phyloP scores from a whole-genome alignment of 2,113 vertebrate genomes.

The Mola mola region DNA sequence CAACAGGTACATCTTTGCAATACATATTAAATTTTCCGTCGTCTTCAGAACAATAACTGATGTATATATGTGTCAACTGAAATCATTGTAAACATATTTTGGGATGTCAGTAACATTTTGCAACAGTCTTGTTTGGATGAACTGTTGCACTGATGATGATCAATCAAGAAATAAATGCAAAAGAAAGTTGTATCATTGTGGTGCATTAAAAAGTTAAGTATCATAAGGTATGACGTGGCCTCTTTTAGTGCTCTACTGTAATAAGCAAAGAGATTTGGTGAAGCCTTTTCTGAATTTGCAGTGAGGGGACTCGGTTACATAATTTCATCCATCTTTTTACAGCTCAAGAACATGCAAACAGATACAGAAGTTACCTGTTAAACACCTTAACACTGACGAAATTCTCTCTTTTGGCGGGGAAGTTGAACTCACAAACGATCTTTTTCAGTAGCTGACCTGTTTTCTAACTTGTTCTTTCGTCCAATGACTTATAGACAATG shows the following conservation, averaged over 20 bases:
- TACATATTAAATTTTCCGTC: slow-evolving; percentile 29
- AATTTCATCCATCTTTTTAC: slow-evolving; percentile 21
- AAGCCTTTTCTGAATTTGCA: slow-evolving; percentile 24
- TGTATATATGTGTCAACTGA: slow-evolving; percentile 9
- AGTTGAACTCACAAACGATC: neutral
- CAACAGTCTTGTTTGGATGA: slow-evolving; percentile 14
- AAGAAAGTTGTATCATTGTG: slow-evolving; percentile 10
- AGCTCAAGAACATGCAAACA: slow-evolving; percentile 36
- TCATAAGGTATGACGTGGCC: slow-evolving; percentile 19
- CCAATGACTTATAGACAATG: neutral
- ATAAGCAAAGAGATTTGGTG: slow-evolving; percentile 38
- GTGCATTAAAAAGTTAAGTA: slow-evolving; percentile 35
- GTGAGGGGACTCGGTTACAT: slow-evolving; percentile 28
- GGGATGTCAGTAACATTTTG: slow-evolving; percentile 55
- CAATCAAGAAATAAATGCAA: slow-evolving; percentile 14
- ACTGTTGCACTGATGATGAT: slow-evolving; percentile 13
- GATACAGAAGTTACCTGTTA: slow-evolving; percentile 4
- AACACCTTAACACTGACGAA: too few species aligned
- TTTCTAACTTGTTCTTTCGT: neutral
- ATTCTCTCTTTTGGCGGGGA: too few species aligned
- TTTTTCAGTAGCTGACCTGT: neutral
- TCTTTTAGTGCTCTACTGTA: slow-evolving; percentile 26
- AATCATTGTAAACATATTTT: slow-evolving; percentile 56
- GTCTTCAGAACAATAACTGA: slow-evolving; percentile 12
- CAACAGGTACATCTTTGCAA: slow-evolving; percentile 37